Conservation (phyloP, 2,797 vertebrate genomes). For the Megaceryle alcyon region DNA sequence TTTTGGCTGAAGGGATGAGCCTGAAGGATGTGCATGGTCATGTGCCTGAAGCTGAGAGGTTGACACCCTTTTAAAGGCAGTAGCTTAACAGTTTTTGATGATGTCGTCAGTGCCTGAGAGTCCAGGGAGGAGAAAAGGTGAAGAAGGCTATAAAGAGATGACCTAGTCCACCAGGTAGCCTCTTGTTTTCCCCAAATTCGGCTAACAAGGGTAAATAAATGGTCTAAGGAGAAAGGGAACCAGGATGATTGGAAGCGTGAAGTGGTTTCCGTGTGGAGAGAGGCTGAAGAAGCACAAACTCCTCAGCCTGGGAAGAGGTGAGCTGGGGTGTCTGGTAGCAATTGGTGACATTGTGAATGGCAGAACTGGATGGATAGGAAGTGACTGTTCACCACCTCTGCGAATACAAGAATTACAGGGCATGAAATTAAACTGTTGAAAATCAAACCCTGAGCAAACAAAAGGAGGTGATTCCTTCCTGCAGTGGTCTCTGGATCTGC, state of each 20-base stretch:
- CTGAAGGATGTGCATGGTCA: neutral
- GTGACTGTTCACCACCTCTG: neutral
- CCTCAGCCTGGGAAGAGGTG: neutral
- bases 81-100: neutral
- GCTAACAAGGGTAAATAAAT: neutral
- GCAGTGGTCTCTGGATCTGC: neutral
- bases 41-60: neutral
- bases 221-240: neutral
- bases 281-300: neutral
- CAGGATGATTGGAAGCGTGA: neutral
- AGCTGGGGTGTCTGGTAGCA: neutral
- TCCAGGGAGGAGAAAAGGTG: neutral
- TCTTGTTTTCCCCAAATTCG: neutral
- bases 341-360: neutral
- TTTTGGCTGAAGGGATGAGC: neutral
- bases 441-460: neutral
- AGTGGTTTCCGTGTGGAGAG: neutral
- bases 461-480: neutral
- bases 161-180: fast-evolving
- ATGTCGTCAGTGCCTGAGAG: neutral
- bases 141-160: neutral
- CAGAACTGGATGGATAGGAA: neutral
- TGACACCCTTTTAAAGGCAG: neutral
- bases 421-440: slow-evolving; percentile 46
- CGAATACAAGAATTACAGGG: neutral